A percentile compares a stretch with the other conserved stretches of the same genome.
phyloP scores from a whole-genome alignment of 2,113 vertebrate species.

The Oriolus oriolus region DNA sequence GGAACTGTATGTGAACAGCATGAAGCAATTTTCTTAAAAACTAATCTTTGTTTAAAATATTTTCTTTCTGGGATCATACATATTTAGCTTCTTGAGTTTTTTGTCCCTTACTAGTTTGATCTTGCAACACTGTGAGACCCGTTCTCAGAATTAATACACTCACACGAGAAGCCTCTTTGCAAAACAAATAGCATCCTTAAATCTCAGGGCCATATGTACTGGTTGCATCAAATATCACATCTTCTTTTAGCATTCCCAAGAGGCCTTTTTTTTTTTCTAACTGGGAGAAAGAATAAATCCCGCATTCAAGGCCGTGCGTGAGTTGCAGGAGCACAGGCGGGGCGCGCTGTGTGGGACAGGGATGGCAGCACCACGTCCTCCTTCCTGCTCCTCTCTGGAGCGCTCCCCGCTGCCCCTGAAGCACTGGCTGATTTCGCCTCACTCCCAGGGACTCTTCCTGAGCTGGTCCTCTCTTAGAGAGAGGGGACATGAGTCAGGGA shows the following conservation, averaged over 20 bases:
- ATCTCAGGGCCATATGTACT: neutral
- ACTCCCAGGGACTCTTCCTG: neutral
- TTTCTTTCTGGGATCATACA: neutral
- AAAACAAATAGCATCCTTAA: neutral
- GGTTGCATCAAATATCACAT: neutral
- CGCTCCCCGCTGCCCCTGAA: neutral
- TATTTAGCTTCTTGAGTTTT: neutral
- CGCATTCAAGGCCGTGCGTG: fast-evolving
- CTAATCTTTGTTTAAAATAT: neutral
- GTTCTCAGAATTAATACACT: neutral
- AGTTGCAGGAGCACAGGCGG: fast-evolving
- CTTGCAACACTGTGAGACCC: neutral
- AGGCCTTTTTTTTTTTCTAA: neutral
- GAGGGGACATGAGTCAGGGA: neutral
- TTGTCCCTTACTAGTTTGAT: neutral
- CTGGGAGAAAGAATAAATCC: neutral
- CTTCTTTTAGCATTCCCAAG: neutral
- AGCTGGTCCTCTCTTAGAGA: neutral
- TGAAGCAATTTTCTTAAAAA: neutral
- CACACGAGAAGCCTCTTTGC: neutral
- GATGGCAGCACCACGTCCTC: fast-evolving
- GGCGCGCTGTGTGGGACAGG: fast-evolving
- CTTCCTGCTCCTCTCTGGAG: neutral
- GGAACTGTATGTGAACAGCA: neutral
- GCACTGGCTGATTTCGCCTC: fast-evolving